These are phyloP conservation scores for Enteromius treurensis DNA, from an alignment of 2,797 vertebrate genomes.

Conservation along the genomic window DNA sequence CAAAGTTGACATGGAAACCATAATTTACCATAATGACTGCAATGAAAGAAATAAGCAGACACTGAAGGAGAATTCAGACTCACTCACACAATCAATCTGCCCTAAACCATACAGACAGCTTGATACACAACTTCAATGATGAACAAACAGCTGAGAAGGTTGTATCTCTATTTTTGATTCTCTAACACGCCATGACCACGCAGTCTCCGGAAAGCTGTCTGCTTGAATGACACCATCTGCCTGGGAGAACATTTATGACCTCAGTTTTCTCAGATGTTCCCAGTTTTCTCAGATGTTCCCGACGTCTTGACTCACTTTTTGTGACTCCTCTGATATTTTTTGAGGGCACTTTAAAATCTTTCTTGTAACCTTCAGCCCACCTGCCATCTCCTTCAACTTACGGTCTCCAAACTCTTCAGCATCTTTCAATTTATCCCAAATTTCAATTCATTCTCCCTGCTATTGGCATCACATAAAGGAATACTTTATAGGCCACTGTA, in stretches of 20 bases:
- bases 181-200: constrained; percentile 9
- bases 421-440: constrained; percentile 20
- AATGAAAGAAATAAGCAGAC: constrained; percentile 42
- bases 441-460: not conserved
- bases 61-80: constrained; percentile 10
- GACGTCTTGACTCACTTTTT: constrained; percentile 1
- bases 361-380: not conserved
- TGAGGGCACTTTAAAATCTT: not conserved
- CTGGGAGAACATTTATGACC: not conserved
- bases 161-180: not conserved
- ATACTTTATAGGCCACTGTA: not conserved
- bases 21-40: constrained; percentile 45
- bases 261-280: constrained; percentile 9
- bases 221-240: not conserved
- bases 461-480: not conserved
- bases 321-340: not conserved
- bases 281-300: no score
- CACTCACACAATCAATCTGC: not conserved
- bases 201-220: not conserved
- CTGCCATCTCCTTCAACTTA: not conserved
- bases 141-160: constrained; percentile 28
- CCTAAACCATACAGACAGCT: constrained; percentile 12
- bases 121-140: constrained; percentile 22
- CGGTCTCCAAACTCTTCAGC: not conserved
- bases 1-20: constrained; percentile 32